Conservation (phyloP, 2,797 vertebrate genomes). For the Acrocephalus scirpaceus region DNA sequence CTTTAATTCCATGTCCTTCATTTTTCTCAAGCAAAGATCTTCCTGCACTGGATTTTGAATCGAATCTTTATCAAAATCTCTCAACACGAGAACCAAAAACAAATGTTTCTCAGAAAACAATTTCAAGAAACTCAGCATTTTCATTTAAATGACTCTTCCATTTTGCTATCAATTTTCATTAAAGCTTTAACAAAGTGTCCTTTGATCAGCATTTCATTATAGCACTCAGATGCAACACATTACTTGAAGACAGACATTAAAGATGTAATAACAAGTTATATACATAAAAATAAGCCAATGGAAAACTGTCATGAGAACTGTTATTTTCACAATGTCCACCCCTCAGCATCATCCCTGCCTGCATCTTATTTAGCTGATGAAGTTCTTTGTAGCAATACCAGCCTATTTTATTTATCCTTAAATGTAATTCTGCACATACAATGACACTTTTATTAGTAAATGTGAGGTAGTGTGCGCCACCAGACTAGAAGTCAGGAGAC, state of each 20-base stretch:
- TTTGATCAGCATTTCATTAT: neutral
- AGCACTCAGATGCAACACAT: neutral
- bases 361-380: neutral
- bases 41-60: neutral
- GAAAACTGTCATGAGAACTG: neutral
- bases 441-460: constrained; percentile 1
- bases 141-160: neutral
- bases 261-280: neutral
- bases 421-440: neutral
- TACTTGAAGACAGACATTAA: neutral
- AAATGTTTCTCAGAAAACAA: neutral
- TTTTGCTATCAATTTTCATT: neutral
- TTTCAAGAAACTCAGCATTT: neutral
- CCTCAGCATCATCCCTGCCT: neutral
- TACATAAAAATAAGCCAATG: neutral
- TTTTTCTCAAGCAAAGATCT: neutral
- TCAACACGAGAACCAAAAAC: neutral
- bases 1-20: neutral
- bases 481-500: neutral
- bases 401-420: neutral
- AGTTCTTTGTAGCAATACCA: neutral
- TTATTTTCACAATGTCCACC: neutral
- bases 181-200: neutral
- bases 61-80: neutral
- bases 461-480: neutral